These are phyloP conservation scores for Drosophila macrospina DNA, from an alignment of 2,888 invertebrate species.

Conservation along the genomic window DNA sequence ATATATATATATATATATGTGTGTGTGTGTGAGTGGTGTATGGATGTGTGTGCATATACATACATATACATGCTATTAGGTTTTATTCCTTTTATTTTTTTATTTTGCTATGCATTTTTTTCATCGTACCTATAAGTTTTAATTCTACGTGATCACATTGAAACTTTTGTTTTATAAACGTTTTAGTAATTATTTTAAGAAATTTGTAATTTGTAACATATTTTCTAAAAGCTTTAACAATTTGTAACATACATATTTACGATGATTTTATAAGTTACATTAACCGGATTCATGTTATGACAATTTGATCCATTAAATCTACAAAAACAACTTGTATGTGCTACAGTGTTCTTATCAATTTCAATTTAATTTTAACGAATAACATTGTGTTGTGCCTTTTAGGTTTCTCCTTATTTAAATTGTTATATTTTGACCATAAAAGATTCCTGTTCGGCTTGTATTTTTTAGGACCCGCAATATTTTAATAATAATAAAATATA, in stretches of 20 bases:
- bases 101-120: constrained; percentile 74
- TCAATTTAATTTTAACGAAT: constrained; percentile 25
- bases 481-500: constrained; percentile 26
- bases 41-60: neutral
- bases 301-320: constrained; percentile 25
- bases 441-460: neutral
- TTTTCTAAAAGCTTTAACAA: constrained; percentile 68
- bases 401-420: no score
- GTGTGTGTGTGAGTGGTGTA: neutral
- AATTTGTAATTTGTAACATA: constrained; percentile 61
- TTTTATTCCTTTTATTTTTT: constrained; percentile 18
- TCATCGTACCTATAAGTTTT: constrained; percentile 57
- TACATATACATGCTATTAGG: constrained; percentile 19
- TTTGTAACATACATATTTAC: constrained; percentile 50
- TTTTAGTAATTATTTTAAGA: constrained; percentile 57
- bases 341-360: constrained; percentile 20
- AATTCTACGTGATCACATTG: constrained; percentile 79
- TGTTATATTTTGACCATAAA: constrained; percentile 2
- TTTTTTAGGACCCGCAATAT: neutral
- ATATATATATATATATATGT: constrained; percentile 2
- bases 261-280: constrained; percentile 44
- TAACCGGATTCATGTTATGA: constrained; percentile 40
- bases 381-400: constrained; percentile 1
- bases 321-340: constrained; percentile 27
- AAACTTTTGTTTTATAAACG: constrained; percentile 81